Conservation (phyloP, 2,888 invertebrate species). For the Spisula subtruncata region DNA sequence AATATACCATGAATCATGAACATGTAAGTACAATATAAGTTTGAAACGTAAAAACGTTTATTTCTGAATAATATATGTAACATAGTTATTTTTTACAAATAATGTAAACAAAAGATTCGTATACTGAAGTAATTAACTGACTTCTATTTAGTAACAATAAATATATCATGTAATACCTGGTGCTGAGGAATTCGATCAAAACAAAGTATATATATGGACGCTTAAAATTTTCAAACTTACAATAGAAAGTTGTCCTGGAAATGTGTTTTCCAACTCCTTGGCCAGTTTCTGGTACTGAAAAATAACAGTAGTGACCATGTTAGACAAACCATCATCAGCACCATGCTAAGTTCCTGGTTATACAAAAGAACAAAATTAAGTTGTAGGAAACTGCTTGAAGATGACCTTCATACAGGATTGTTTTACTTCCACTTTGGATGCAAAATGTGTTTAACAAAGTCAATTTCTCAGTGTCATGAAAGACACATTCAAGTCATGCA, state of each 20-base stretch:
- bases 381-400: too few relatives aligned
- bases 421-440: neutral
- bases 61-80: too few relatives aligned
- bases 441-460: neutral
- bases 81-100: too few relatives aligned
- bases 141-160: too few relatives aligned
- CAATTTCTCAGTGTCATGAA: neutral
- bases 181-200: neutral
- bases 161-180: neutral
- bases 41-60: too few relatives aligned
- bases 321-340: too few relatives aligned
- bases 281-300: conserved; percentile 58
- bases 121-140: neutral
- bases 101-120: neutral
- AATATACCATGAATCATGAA: too few relatives aligned
- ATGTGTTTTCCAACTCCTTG: conserved; percentile 44
- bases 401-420: neutral
- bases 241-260: conserved; percentile 51
- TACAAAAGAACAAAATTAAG: neutral
- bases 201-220: neutral
- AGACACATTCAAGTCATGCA: too few relatives aligned
- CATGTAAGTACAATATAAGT: too few relatives aligned
- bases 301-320: neutral
- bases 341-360: too few relatives aligned
- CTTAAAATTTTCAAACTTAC: conserved; percentile 33